Evolutionary conservation across 1,140 invertebrate genomes (phyloP), one percentile per base, ranked within the genome.

Genomic region (Eupristina koningsbergeri): DNA sequence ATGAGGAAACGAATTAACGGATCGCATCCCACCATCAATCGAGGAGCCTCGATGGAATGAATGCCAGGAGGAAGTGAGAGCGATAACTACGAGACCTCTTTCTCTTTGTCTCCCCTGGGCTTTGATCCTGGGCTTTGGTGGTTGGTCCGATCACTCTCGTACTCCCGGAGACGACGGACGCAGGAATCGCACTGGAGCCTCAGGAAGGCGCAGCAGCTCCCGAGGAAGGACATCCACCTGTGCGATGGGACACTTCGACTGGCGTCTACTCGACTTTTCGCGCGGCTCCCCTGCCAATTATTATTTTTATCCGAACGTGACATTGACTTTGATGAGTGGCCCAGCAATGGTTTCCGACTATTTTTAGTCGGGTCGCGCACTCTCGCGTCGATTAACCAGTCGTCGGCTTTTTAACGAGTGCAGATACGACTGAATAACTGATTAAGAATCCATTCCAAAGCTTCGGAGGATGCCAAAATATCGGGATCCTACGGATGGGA

Each of bases 261-360:
- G 17, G 34, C 31, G 53, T 80, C 41, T 29, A 2, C 36, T 31
- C 39, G 29, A n/a, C 5, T 22, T 39, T n/a, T 19, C 69, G 41
- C 69, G 34, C 29, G 17, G 22, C 8, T 53, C 2, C 15, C 3
- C 47, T 53, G 88, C 88, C 88, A 89, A 86, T 86, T 85, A 88
- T 88, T 89, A 89, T 89, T 89, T 89, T 88, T 88, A 86, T 81
- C 84, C 78, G 36, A 76, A 83, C 29, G 71, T 41, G 80, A 82
- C 80, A 82, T 82, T 82, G 80, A 82, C 80, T 75, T 75, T 82
- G 78, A 17, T 50, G 58, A 19, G 41, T 2, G 67, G 7, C 19
- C 3, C 53, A 26, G 2, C 19, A 9, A 58, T 19, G 22, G 53
- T 58, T 58, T 19, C 63, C 31, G 1, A 5, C 31, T 71, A 71